phyloP scores from a whole-genome alignment of 2,797 vertebrate genomes.

The Anomalospiza imberbis region DNA sequence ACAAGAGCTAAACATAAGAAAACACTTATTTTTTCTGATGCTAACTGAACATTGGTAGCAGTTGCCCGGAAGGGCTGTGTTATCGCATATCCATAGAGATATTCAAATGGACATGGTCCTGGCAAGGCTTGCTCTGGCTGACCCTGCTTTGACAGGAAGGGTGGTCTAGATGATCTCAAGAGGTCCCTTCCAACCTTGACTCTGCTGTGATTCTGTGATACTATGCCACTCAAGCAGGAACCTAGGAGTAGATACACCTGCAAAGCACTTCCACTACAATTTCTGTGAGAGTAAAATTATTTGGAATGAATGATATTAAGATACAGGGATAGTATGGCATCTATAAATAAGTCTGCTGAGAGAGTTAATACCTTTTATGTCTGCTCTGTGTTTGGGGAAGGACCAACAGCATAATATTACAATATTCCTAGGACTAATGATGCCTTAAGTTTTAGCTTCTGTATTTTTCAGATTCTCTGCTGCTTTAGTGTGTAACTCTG shows the following conservation, averaged over 20 bases:
- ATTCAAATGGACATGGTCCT: neutral
- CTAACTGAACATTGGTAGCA: neutral
- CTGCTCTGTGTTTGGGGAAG: neutral
- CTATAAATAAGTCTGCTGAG: neutral
- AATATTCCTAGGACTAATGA: neutral
- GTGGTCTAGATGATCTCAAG: neutral
- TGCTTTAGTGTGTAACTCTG: neutral
- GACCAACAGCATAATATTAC: fast-evolving
- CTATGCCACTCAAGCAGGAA: neutral
- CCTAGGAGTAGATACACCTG: neutral
- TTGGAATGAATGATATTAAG: neutral
- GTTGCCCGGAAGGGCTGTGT: neutral
- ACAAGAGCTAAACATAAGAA: neutral
- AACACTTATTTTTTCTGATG: neutral
- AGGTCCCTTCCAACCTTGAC: neutral
- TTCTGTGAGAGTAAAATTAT: neutral
- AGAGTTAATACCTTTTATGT: neutral
- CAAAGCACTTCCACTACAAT: neutral
- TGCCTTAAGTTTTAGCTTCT: neutral
- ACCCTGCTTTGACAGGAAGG: neutral
- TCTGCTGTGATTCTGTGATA: neutral
- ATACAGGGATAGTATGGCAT: neutral
- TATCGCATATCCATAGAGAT: neutral
- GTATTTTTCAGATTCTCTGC: neutral
- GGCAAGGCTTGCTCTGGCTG: neutral